A percentile compares a stretch with the other conserved stretches of the same genome.
phyloP scores from a whole-genome alignment of 2,888 invertebrate genomes.

The Amphipoea lucens region DNA sequence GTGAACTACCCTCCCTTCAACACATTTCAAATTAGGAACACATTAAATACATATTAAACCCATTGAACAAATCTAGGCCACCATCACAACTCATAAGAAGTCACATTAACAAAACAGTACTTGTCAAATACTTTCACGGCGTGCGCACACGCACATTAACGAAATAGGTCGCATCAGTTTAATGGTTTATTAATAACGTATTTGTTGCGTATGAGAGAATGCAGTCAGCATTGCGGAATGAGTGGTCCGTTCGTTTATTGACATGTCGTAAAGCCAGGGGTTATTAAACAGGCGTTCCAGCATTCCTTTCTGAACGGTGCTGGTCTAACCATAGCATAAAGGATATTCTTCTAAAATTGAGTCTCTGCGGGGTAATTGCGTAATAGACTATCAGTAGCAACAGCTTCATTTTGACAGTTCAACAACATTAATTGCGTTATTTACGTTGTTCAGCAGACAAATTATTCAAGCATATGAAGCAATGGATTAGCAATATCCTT shows the following conservation, averaged over 20 bases:
- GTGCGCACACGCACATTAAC: slow-evolving; percentile 44
- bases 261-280: slow-evolving; percentile 25
- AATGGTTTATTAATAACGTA: slow-evolving; percentile 68
- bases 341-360: neutral
- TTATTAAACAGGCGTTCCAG: slow-evolving; percentile 26
- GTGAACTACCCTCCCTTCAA: neutral
- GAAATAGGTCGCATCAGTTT: slow-evolving; percentile 66
- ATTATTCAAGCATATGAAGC: no score
- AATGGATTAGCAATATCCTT: no score
- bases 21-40: slow-evolving; percentile 50
- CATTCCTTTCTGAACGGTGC: slow-evolving; percentile 5
- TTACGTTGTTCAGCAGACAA: no score
- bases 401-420: no score
- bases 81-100: slow-evolving; percentile 25
- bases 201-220: slow-evolving; percentile 57
- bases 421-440: no score
- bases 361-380: neutral
- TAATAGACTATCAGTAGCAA: no score
- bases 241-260: slow-evolving; percentile 41
- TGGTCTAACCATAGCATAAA: neutral
- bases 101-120: slow-evolving; percentile 53
- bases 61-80: slow-evolving; percentile 50
- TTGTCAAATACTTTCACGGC: slow-evolving; percentile 54
- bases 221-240: slow-evolving; percentile 44
- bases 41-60: slow-evolving; percentile 36